A percentile compares a stretch with the other conserved stretches of the same genome.
Evolutionary conservation across 2,888 invertebrate species (phyloP).

Genomic region (Actias luna): DNA sequence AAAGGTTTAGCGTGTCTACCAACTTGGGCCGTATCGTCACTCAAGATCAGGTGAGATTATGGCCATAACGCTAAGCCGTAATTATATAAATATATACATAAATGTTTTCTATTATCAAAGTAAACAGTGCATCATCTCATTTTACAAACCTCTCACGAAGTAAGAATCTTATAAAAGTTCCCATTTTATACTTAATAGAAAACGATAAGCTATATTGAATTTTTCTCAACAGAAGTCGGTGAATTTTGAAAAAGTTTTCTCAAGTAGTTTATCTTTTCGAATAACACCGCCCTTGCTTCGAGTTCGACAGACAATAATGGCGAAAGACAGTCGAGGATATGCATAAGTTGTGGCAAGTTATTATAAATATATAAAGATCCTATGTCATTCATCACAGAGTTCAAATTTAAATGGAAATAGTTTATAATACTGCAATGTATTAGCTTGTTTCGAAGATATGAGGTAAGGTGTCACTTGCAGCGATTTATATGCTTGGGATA

Average conservation of each 20-base stretch:
- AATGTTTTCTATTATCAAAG: neutral
- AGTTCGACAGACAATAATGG: slow-evolving; percentile 55
- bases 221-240: slow-evolving; percentile 14
- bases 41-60: no score
- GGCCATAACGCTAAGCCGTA: no score
- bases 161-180: neutral
- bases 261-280: slow-evolving; percentile 30
- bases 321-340: slow-evolving; percentile 48
- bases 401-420: slow-evolving; percentile 27
- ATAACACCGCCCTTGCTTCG: slow-evolving; percentile 41
- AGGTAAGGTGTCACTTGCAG: slow-evolving; percentile 17
- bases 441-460: slow-evolving; percentile 15
- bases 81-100: neutral
- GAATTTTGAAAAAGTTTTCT: slow-evolving; percentile 16
- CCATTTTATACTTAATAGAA: slow-evolving; percentile 8
- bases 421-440: slow-evolving; percentile 18
- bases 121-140: neutral
- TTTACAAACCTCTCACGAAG: neutral
- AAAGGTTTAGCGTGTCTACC: no score
- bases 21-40: no score
- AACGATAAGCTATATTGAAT: slow-evolving; percentile 16
- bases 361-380: slow-evolving; percentile 18
- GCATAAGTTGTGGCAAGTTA: slow-evolving; percentile 35
- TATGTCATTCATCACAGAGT: slow-evolving; percentile 26
- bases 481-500: neutral